These are phyloP conservation scores for Notarius lentiginosus DNA, from an alignment of 2,113 vertebrate genomes.

Conservation along the genomic window DNA sequence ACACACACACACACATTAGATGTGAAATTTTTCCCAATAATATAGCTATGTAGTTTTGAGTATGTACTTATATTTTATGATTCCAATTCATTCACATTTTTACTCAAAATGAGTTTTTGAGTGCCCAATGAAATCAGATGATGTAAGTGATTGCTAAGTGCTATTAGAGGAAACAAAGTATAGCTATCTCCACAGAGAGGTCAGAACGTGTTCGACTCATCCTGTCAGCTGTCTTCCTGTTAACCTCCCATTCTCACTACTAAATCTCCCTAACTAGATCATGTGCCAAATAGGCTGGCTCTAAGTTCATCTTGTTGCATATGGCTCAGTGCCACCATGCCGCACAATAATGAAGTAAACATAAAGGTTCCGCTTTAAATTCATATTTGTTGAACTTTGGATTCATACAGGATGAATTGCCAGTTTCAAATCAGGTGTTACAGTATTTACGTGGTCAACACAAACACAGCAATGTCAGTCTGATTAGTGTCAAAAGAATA, in stretches of 20 bases:
- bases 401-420: neutral
- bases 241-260: neutral
- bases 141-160: neutral
- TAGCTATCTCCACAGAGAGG: neutral
- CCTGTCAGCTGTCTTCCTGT: constrained; percentile 13
- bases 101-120: neutral
- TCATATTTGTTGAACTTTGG: neutral
- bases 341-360: neutral
- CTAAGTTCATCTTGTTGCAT: constrained; percentile 1
- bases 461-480: constrained; percentile 28
- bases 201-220: neutral
- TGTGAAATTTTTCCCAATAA: neutral
- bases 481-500: constrained; percentile 38
- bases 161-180: constrained; percentile 16
- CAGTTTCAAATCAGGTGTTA: constrained; percentile 4
- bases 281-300: constrained; percentile 3
- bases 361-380: neutral
- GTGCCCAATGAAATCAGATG: neutral
- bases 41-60: neutral
- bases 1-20: constrained; percentile 18
- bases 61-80: neutral
- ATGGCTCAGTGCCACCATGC: neutral
- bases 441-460: neutral
- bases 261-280: constrained; percentile 5
- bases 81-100: neutral